Evolutionary conservation across 2,888 invertebrate species (phyloP).

Genomic region (Nymphalis polychloros): DNA sequence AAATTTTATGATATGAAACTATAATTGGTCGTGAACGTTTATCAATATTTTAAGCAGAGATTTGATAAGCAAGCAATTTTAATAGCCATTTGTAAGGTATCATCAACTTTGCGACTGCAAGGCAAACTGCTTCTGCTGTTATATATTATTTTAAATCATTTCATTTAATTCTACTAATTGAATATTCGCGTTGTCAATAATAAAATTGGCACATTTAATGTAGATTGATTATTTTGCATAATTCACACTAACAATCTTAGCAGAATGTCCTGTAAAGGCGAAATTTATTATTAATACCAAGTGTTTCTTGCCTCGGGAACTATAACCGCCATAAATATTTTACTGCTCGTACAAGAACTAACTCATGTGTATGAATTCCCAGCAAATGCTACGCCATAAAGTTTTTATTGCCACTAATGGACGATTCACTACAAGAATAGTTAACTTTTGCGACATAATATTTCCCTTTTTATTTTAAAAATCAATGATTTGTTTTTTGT

Average conservation of each 20-base stretch:
- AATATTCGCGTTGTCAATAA: neutral
- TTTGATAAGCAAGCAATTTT: neutral
- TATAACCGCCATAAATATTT: conserved; percentile 33
- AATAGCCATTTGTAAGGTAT: too few relatives aligned
- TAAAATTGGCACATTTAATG: neutral
- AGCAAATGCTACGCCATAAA: conserved; percentile 34
- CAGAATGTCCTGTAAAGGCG: conserved; percentile 11
- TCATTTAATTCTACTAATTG: too few relatives aligned
- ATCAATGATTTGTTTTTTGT: neutral
- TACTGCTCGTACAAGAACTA: conserved; percentile 27
- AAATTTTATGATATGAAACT: neutral
- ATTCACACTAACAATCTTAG: neutral
- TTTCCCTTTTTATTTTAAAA: neutral
- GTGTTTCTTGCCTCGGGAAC: conserved; percentile 19
- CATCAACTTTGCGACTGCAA: too few relatives aligned
- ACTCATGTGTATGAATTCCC: conserved; percentile 29
- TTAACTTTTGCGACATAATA: conserved; percentile 1
- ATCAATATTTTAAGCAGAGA: neutral
- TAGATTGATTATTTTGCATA: neutral
- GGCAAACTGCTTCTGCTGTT: too few relatives aligned
- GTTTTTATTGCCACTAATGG: conserved; percentile 44
- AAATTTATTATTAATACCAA: conserved; percentile 28
- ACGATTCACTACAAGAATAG: conserved; percentile 33
- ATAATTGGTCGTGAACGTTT: neutral
- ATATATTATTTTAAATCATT: too few relatives aligned